Evolutionary conservation across 1,140 invertebrate genomes (phyloP), one percentile per base, ranked within the genome.

Genomic region (Nebria ingens): DNA sequence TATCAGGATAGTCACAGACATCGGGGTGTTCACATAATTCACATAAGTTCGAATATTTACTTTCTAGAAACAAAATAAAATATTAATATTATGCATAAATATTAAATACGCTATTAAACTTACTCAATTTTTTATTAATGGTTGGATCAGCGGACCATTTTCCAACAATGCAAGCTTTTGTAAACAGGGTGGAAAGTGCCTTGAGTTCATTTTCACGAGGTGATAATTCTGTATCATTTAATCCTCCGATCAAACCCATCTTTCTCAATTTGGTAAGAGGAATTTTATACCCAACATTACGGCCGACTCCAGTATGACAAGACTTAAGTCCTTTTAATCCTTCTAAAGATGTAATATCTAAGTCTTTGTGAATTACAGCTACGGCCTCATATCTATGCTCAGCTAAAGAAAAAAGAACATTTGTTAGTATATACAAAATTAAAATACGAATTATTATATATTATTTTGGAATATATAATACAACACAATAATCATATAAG

Each of bases 201-300:
- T 80, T 80, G 1, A 90, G 68, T 63, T 90, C 87, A 58, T 87
- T 85, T 63, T 88, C 86, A 9, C 84, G 79, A 0, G 86, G 80
- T 0, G 85, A 85, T 42, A 85, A 74, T 51, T 79, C 76, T 1
- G 79, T 76, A 63, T 85, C 79, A 54, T 80, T 79, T 57, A 85
- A 75, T 17, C 81, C 77, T 21, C 79, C 76, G 56, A 91, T 75
- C 1, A 87, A 69, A 0, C 79, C 75, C 55, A 80, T 75, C 38
- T 84, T 81, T 68, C 84, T 81, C 15, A 91, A 69, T 73, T 87
- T 84, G 0, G 83, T 80, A n/a, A 84, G 71, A 1, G 80, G 84
- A 52, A 84, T 82, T 72, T 87, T 86, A 70, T 89, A 91, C 19
- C 86, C 87, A 11, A 86, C 84, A 62, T 88, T 89, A 54, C 85